A percentile compares a stretch with the other conserved stretches of the same genome.
phyloP scores from a whole-genome alignment of 2,113 vertebrate genomes.

The Catharus minimus region DNA sequence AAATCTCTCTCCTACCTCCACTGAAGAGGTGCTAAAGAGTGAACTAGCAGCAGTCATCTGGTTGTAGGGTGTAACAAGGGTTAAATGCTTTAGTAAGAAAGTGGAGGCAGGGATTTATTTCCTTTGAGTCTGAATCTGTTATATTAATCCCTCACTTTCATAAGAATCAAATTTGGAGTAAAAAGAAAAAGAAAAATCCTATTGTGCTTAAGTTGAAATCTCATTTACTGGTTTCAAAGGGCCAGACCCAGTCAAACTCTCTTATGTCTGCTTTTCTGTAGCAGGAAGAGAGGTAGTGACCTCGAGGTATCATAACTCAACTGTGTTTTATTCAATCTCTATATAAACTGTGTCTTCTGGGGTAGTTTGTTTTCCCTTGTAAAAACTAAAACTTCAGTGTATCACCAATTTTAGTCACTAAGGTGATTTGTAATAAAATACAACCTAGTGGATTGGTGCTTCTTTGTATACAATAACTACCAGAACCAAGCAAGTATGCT shows the following conservation, averaged over 20 bases:
- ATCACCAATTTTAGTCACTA: neutral
- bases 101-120: slow-evolving; percentile 5
- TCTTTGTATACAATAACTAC: neutral
- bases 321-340: neutral
- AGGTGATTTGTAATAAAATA: neutral
- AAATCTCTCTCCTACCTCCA: neutral
- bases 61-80: neutral
- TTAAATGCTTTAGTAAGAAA: neutral
- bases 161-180: slow-evolving; percentile 33
- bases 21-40: neutral
- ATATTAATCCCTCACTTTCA: slow-evolving; percentile 27
- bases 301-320: neutral
- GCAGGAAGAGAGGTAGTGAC: neutral
- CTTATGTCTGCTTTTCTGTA: neutral
- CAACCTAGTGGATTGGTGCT: neutral
- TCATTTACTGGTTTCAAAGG: slow-evolving; percentile 42
- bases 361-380: neutral
- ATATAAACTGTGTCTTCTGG: neutral
- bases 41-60: neutral
- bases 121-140: neutral
- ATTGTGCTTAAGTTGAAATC: slow-evolving; percentile 29
- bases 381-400: neutral
- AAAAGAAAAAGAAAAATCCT: slow-evolving; percentile 30
- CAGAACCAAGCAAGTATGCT: neutral
- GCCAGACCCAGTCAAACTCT: neutral